Evolutionary conservation across 2,797 vertebrate genomes (phyloP).

Genomic region (Poecile montanus): DNA sequence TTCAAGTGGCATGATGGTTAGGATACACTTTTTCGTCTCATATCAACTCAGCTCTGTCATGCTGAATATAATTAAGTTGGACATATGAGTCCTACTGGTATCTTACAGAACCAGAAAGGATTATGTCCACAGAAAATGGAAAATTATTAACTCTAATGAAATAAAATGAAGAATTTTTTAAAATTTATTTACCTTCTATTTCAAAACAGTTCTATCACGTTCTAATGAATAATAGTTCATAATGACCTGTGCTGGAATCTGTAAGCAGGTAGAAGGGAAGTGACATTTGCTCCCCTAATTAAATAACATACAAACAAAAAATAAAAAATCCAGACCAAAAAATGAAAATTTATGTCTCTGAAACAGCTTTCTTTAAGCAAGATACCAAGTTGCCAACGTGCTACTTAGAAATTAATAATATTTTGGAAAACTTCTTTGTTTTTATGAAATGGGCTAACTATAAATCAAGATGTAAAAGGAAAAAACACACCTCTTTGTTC

Average conservation of each 20-base stretch:
- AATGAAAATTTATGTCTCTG: background rate
- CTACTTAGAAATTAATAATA: background rate
- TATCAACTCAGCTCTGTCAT: background rate
- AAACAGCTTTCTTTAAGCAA: background rate
- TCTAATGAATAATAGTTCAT: background rate
- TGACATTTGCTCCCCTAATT: background rate
- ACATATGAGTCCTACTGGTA: background rate
- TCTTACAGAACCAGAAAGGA: background rate
- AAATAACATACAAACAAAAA: background rate
- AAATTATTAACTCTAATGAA: background rate
- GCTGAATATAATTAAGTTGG: background rate
- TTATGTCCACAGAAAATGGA: background rate
- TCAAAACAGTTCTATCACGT: background rate
- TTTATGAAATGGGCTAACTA: background rate
- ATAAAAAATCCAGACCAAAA: background rate
- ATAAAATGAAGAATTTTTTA: background rate
- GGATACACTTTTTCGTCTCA: background rate
- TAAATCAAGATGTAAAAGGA: background rate
- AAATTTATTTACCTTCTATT: background rate
- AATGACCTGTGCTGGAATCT: background rate
- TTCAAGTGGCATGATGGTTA: background rate
- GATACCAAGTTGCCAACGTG: background rate
- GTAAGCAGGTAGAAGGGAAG: background rate
- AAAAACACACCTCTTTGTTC: background rate
- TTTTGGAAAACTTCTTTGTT: background rate